Conservation (phyloP, 2,797 vertebrate genomes). For the Pristis pectinata region DNA sequence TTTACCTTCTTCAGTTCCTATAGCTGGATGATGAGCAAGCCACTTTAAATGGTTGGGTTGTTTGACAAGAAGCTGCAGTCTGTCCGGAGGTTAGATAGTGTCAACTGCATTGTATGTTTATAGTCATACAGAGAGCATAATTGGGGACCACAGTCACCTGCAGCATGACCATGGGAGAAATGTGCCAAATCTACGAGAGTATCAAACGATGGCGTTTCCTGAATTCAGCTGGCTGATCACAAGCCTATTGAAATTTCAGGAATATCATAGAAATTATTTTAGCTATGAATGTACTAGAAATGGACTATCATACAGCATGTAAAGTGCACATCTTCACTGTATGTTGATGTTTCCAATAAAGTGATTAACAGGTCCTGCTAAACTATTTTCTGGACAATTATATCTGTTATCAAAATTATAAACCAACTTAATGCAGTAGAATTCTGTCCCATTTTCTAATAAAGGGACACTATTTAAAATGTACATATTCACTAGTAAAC, state of each 20-base stretch:
- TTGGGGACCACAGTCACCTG: background rate
- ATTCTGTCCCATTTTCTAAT: background rate
- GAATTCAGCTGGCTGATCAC: background rate
- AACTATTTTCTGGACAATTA: background rate
- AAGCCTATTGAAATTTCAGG: background rate
- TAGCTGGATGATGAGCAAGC: background rate
- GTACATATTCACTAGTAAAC: no score
- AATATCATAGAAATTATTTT: background rate
- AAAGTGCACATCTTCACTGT: background rate
- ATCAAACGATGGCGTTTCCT: background rate
- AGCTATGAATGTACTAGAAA: background rate
- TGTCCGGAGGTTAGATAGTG: background rate
- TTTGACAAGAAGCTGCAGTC: background rate
- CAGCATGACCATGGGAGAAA: background rate
- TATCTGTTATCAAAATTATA: background rate
- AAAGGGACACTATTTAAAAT: background rate
- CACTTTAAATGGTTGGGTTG: background rate
- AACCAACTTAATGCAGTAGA: background rate
- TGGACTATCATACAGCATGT: background rate
- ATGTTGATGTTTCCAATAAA: background rate
- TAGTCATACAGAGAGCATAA: background rate
- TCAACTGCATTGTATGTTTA: background rate
- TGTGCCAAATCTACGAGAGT: background rate
- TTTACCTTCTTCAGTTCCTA: background rate
- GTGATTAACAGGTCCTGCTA: background rate